phyloP scores from a whole-genome alignment of 1,140 invertebrate species.

The Tigriopus japonicus region DNA sequence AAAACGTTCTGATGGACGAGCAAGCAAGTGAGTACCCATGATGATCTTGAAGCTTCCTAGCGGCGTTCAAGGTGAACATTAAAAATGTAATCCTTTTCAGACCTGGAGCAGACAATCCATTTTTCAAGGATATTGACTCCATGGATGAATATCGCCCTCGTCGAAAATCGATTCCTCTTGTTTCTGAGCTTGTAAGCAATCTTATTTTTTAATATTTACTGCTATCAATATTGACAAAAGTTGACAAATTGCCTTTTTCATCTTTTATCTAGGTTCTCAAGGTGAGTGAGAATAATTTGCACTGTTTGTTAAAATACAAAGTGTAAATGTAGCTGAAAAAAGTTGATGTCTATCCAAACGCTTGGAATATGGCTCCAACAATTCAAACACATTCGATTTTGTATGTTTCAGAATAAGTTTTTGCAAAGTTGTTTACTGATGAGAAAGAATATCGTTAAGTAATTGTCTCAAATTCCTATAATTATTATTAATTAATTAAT shows the following conservation, averaged over 20 bases:
- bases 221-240: conserved; percentile 11
- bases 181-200: conserved; percentile 90
- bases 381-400: no score
- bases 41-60: background rate
- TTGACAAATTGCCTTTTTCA: conserved; percentile 15
- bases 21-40: background rate
- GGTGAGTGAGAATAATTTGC: conserved; percentile 19
- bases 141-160: conserved; percentile 94
- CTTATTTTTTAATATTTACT: conserved; percentile 8
- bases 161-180: conserved; percentile 89
- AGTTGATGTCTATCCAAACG: no score
- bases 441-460: no score
- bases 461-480: no score
- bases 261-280: conserved; percentile 22
- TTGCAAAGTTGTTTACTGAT: no score
- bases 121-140: conserved; percentile 98
- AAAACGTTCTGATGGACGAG: background rate
- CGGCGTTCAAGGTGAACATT: background rate
- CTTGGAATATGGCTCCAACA: no score
- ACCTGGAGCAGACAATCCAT: conserved; percentile 83
- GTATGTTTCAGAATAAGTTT: no score
- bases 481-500: no score
- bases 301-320: no score
- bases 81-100: conserved; percentile 30
- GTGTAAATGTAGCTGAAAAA: no score